Percentiles rank a stretch among this genome's conserved stretches.
Conservation (phyloP, 2,797 vertebrate species). For the Sternarchorhynchus goeldii region DNA sequence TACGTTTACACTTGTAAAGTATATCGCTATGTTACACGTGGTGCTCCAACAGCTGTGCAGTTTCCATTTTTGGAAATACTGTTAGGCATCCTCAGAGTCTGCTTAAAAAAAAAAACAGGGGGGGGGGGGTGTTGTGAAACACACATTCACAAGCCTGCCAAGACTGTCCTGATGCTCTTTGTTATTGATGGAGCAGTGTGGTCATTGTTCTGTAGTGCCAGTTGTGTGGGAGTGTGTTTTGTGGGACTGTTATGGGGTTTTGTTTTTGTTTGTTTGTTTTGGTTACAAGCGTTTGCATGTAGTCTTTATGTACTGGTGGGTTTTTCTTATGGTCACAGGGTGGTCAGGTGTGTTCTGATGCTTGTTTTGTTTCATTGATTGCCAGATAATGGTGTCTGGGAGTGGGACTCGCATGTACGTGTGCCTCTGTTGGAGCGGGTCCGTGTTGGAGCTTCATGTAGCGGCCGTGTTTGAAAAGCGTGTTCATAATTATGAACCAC, state of each 20-base stretch:
- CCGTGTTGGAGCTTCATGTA: no score
- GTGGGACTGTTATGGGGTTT: background rate
- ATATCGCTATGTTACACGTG: conserved; percentile 23
- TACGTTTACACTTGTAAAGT: conserved; percentile 13
- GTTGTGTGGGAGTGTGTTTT: background rate
- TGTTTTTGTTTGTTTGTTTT: background rate
- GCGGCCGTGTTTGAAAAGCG: no score
- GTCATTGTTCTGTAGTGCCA: conserved; percentile 13
- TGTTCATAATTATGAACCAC: no score
- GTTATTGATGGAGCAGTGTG: conserved; percentile 10
- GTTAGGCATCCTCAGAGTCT: conserved; percentile 17
- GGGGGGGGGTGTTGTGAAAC: background rate
- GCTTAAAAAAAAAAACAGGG: background rate
- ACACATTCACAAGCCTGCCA: background rate
- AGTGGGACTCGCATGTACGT: no score
- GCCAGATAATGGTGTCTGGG: no score
- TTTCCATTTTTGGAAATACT: conserved; percentile 13
- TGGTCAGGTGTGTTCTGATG: background rate
- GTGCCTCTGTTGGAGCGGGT: no score
- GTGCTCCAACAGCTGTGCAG: conserved; percentile 35
- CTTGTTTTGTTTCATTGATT: background rate
- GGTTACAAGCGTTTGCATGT: conserved; percentile 3
- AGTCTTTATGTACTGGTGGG: background rate
- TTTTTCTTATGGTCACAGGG: background rate
- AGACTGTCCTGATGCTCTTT: background rate